Conservation (phyloP, 1,140 invertebrate genomes). For the Pseudomyrmex sp. region DNA sequence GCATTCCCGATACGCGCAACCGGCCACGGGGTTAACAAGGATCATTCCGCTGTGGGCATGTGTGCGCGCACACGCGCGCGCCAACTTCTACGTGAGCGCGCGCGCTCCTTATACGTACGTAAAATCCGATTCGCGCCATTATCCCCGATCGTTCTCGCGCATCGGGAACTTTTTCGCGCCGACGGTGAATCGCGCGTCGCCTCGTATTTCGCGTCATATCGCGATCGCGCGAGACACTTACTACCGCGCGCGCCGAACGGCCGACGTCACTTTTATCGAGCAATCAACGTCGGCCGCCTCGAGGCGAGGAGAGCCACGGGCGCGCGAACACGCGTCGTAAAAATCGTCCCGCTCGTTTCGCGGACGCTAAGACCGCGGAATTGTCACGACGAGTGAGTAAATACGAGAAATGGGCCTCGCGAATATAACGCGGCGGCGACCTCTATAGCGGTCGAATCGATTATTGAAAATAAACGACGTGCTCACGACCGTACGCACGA, state of each 20-base stretch:
- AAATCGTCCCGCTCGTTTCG: constrained; percentile 41
- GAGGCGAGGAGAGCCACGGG: constrained; percentile 9
- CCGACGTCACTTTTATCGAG: constrained; percentile 58
- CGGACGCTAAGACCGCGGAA: constrained; percentile 35
- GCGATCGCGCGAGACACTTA: constrained; percentile 56
- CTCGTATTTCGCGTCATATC: constrained; percentile 56
- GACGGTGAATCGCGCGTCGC: neutral
- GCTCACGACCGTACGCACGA: constrained; percentile 26
- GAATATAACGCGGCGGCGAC: constrained; percentile 15
- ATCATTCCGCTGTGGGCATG: constrained; percentile 32
- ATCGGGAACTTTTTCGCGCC: constrained; percentile 38
- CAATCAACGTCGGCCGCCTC: constrained; percentile 35
- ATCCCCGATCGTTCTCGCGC: constrained; percentile 54
- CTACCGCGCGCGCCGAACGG: constrained; percentile 24
- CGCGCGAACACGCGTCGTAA: constrained; percentile 31
- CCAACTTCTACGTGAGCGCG: neutral
- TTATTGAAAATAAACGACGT: constrained; percentile 54
- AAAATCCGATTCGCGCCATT: constrained; percentile 42
- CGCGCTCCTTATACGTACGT: constrained; percentile 38
- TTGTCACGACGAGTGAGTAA: constrained; percentile 51
- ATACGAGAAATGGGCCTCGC: constrained; percentile 42
- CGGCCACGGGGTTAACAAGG: constrained; percentile 41
- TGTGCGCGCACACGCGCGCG: constrained; percentile 14
- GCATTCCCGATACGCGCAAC: constrained; percentile 39
- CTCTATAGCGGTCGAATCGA: constrained; percentile 39